These are phyloP conservation scores for Aix galericulata DNA, from an alignment of 2,113 vertebrate genomes.

Conservation along the genomic window DNA sequence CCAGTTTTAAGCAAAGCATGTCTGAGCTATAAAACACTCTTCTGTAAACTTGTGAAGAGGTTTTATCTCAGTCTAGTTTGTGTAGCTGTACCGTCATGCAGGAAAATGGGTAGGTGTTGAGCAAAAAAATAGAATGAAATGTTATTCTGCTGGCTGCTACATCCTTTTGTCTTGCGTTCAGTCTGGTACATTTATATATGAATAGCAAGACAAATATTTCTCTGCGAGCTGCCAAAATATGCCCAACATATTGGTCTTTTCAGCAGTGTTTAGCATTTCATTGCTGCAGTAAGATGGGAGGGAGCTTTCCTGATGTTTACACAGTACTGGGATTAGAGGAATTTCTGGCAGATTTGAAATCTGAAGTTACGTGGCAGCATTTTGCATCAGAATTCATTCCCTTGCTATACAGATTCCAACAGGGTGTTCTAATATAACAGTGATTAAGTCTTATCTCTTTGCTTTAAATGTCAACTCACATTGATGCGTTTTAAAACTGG, in stretches of 20 bases:
- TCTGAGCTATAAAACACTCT: constrained; percentile 24
- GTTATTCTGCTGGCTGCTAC: not conserved
- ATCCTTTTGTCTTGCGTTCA: not conserved
- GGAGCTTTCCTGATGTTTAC: not conserved
- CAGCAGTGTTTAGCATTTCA: not conserved
- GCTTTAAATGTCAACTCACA: not conserved
- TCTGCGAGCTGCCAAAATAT: not conserved
- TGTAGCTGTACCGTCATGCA: not conserved
- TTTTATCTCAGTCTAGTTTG: constrained; percentile 34
- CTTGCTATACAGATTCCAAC: constrained; percentile 10
- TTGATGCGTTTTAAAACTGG: constrained; percentile 8
- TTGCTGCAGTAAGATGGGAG: not conserved
- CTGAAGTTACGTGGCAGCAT: not conserved
- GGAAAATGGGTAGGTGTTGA: constrained; percentile 2
- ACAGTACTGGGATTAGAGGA: not conserved
- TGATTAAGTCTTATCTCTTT: constrained; percentile 1
- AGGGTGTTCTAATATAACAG: not conserved
- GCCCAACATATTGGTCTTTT: not conserved
- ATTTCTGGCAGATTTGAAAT: constrained; percentile 11
- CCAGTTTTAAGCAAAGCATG: constrained; percentile 25
- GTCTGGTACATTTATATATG: constrained; percentile 32
- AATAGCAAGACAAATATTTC: constrained; percentile 10
- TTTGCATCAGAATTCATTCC: constrained; percentile 22
- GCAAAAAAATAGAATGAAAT: not conserved
- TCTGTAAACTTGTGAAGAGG: constrained; percentile 8